These are phyloP conservation scores for Corydoras maculifer DNA, from an alignment of 2,113 vertebrate species.

Conservation along the genomic window DNA sequence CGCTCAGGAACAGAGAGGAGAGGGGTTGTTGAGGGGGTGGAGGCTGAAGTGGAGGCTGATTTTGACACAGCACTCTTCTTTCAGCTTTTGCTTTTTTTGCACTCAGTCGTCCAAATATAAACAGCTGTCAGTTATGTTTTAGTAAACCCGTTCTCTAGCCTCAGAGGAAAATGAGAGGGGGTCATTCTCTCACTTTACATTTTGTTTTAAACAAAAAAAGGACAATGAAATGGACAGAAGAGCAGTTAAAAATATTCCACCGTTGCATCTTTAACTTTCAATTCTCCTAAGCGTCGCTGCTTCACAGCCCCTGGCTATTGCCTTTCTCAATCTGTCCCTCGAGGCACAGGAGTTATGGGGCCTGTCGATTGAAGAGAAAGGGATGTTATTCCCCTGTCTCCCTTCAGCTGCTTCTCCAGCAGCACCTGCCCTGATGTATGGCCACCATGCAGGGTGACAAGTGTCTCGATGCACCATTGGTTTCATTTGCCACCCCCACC, in stretches of 20 bases:
- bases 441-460: slow-evolving; percentile 70
- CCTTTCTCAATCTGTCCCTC: slow-evolving; percentile 99
- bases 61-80: slow-evolving; percentile 36
- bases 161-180: too few relatives aligned
- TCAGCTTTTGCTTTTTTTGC: slow-evolving; percentile 6
- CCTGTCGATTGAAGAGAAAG: slow-evolving; percentile 99
- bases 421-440: slow-evolving; percentile 87
- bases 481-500: slow-evolving; percentile 50
- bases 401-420: slow-evolving; percentile 78
- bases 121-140: background rate
- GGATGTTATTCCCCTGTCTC: slow-evolving; percentile 99
- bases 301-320: slow-evolving; percentile 95
- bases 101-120: background rate
- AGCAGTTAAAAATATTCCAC: slow-evolving; percentile 9
- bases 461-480: slow-evolving; percentile 66
- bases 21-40: slow-evolving; percentile 14
- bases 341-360: slow-evolving; percentile 98
- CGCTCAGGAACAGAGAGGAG: slow-evolving; percentile 5
- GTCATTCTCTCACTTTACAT: background rate
- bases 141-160: background rate
- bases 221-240: background rate
- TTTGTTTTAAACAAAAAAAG: slow-evolving; percentile 1
- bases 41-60: slow-evolving; percentile 27
- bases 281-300: slow-evolving; percentile 90
- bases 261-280: slow-evolving; percentile 90